These are phyloP conservation scores for Apogon hyalosoma DNA, from an alignment of 2,797 vertebrate species.

Conservation along the genomic window DNA sequence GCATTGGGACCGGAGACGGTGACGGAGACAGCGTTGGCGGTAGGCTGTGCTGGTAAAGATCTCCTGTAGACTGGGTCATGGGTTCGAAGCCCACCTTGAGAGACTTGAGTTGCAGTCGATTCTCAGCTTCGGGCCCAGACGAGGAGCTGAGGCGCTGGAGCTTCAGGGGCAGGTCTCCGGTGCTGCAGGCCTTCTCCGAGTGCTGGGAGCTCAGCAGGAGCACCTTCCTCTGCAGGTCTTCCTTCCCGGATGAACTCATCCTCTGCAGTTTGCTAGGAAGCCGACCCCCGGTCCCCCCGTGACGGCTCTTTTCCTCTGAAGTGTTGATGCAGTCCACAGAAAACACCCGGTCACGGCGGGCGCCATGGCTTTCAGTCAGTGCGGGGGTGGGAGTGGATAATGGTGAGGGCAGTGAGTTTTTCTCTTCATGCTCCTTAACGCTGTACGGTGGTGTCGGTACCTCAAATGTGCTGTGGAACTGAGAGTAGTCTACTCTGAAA, in stretches of 20 bases:
- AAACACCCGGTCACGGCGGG: slow-evolving; percentile 81
- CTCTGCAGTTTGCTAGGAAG: slow-evolving; percentile 89
- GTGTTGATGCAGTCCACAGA: slow-evolving; percentile 85
- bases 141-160: slow-evolving; percentile 85
- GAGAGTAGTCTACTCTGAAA: slow-evolving; percentile 92
- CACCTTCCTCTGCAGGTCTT: slow-evolving; percentile 85
- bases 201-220: slow-evolving; percentile 82
- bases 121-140: slow-evolving; percentile 71
- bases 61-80: slow-evolving; percentile 84
- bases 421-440: slow-evolving; percentile 90
- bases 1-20: slow-evolving; percentile 57
- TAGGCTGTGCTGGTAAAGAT: slow-evolving; percentile 80
- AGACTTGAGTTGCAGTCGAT: slow-evolving; percentile 82
- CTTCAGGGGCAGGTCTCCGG: slow-evolving; percentile 87
- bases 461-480: slow-evolving; percentile 91
- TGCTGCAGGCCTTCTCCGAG: slow-evolving; percentile 86
- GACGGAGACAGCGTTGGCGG: slow-evolving; percentile 59
- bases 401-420: slow-evolving; percentile 82
- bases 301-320: slow-evolving; percentile 72
- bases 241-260: slow-evolving; percentile 85
- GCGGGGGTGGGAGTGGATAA: slow-evolving; percentile 78
- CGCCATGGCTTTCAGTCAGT: slow-evolving; percentile 63
- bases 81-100: slow-evolving; percentile 85
- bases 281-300: slow-evolving; percentile 58
- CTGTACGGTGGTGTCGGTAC: slow-evolving; percentile 90